Base-by-base conservation (phyloP, 2,797 vertebrate genomes). In the Enteromius argenteus region DNA sequence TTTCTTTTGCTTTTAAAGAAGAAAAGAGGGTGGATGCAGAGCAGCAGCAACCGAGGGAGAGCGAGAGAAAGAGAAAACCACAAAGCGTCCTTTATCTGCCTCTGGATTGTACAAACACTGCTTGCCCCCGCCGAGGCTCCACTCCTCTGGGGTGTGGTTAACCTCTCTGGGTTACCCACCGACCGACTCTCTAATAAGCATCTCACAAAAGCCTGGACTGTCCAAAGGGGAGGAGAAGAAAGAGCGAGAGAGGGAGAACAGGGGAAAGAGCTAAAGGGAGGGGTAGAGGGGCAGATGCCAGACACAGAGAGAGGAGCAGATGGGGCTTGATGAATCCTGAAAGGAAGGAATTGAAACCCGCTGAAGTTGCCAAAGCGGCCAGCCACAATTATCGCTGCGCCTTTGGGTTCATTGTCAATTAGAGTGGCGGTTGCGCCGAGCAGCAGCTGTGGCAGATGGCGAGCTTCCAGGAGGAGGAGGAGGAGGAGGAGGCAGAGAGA, bases 391-490 rank as follows among this genome's bases (percentile, higher is more conserved):
- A 96, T 93, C 93, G 87, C 81, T n/a, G 93, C 90, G 93, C 92
- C 92, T 89, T 93, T 93, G 93, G 91, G 94, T 95, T 96, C 96
- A 94, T 95, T 96, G 96, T 96, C 95, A 95, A 91, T 97, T 94
- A 95, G 92, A 95, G 93, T 91, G 95, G 94, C 95, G 93, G 95
- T 86, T 86, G 90, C 83, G 87, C 93, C 75, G 66, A 95, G 93
- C 92, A 93, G 95, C 96, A 97, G 95, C 95, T 96, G 96, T 92
- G 95, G 93, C 96, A 97, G 96, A 97, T 97, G 97, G 96, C 92
- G 76, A 37, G 72, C 93, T 92, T 96, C 95, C 95, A 94, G 93
- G 89, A 92, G 93, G 93, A 89, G 86, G 90, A 88, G 86, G 90
- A 88, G 88, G 89, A 87, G 89, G 72, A 89, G 53, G 87, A 71